These are phyloP conservation scores for Agonopterix arenella DNA, from an alignment of 2,888 invertebrate genomes.

Conservation along the genomic window DNA sequence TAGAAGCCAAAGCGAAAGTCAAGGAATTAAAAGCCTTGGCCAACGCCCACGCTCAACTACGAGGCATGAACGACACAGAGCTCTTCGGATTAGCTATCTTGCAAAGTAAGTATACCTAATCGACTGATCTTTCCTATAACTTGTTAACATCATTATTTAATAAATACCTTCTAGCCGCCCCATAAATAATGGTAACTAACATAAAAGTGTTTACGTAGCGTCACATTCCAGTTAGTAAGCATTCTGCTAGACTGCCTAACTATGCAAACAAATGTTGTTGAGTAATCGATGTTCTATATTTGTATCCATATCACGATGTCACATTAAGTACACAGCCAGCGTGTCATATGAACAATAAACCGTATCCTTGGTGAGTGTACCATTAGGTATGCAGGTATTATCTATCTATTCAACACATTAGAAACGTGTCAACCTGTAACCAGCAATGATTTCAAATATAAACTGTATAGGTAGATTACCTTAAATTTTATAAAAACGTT, in stretches of 20 bases:
- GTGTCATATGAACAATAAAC: constrained; percentile 9
- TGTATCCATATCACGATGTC: constrained; percentile 30
- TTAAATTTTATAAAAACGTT: too few species aligned
- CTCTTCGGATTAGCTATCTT: constrained; percentile 90
- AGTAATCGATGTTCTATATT: constrained; percentile 40
- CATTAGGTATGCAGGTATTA: constrained; percentile 6
- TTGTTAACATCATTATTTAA: too few species aligned
- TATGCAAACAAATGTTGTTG: constrained; percentile 39
- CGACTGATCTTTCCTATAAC: too few species aligned
- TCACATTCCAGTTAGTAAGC: constrained; percentile 19
- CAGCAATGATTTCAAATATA: neutral
- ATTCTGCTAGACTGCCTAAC: constrained; percentile 29
- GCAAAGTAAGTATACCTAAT: constrained; percentile 79
- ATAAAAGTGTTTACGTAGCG: neutral
- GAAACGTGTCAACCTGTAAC: neutral
- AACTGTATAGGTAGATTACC: too few species aligned
- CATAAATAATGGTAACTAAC: too few species aligned
- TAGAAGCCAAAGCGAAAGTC: constrained; percentile 89
- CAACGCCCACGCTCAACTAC: constrained; percentile 86
- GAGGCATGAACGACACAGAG: constrained; percentile 90
- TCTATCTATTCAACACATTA: constrained; percentile 3
- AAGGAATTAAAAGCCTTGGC: constrained; percentile 89
- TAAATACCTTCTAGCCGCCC: too few species aligned
- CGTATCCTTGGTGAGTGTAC: constrained; percentile 8
- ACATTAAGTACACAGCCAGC: constrained; percentile 11